Evolutionary conservation across 2,888 invertebrate species (phyloP).

Genomic region (Pandemis cinnamomeana): DNA sequence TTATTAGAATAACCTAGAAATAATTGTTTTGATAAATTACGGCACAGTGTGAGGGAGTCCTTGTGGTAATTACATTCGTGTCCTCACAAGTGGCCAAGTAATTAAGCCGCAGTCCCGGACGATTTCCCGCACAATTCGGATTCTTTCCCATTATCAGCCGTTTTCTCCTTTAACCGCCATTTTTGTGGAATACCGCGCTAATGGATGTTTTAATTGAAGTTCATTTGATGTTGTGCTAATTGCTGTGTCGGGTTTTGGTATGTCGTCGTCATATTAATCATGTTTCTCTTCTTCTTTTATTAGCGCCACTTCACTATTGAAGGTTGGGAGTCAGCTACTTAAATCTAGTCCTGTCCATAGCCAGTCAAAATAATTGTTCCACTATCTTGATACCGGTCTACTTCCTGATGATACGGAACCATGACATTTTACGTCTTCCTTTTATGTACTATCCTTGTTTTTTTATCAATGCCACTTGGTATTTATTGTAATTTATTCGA

Average conservation of each 20-base stretch:
- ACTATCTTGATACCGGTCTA: too few relatives aligned
- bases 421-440: too few relatives aligned
- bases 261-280: neutral
- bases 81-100: conserved; percentile 13
- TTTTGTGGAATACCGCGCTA: neutral
- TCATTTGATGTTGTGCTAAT: conserved; percentile 2
- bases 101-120: neutral
- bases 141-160: conserved; percentile 12
- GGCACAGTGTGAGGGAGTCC: neutral
- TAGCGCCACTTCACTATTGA: too few relatives aligned
- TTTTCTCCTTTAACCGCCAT: conserved; percentile 2
- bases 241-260: neutral
- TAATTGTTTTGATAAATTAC: too few relatives aligned
- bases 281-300: too few relatives aligned
- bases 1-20: neutral
- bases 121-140: neutral
- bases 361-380: too few relatives aligned
- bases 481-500: too few relatives aligned
- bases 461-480: too few relatives aligned
- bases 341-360: too few relatives aligned
- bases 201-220: neutral
- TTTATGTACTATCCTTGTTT: too few relatives aligned
- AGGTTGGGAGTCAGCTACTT: too few relatives aligned
- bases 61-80: conserved; percentile 7
- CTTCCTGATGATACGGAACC: too few relatives aligned